Conservation (phyloP, 2,113 vertebrate species). For the Trematocara variabile region DNA sequence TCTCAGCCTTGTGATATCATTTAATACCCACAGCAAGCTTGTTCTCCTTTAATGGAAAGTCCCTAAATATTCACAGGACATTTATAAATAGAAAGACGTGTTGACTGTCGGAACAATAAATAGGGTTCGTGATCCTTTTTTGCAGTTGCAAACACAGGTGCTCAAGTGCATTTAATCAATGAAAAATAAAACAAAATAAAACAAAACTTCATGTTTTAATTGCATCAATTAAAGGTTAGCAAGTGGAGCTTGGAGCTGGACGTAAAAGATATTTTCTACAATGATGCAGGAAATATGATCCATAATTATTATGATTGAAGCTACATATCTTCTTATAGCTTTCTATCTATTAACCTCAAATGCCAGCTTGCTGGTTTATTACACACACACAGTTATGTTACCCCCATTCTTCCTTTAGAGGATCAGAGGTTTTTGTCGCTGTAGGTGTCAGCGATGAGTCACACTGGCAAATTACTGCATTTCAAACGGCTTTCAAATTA, state of each 20-base stretch:
- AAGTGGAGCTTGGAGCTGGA: neutral
- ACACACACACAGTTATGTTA: slow-evolving; percentile 34
- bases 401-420: slow-evolving; percentile 60
- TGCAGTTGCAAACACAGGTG: neutral
- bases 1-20: neutral
- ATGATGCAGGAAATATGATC: neutral
- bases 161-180: neutral
- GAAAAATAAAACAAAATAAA: neutral
- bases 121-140: neutral
- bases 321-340: slow-evolving; percentile 12
- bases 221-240: neutral
- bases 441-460: slow-evolving; percentile 79
- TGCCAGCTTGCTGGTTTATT: slow-evolving; percentile 13
- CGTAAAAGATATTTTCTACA: neutral
- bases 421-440: slow-evolving; percentile 73
- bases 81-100: neutral
- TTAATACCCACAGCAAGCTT: neutral
- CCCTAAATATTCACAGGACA: neutral
- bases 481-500: slow-evolving; percentile 79
- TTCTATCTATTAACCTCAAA: slow-evolving; percentile 40
- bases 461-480: slow-evolving; percentile 77
- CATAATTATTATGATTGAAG: slow-evolving; percentile 4
- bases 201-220: neutral
- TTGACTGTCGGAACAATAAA: neutral
- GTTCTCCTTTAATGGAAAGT: neutral